phyloP scores from a whole-genome alignment of 2,113 vertebrate genomes.

The Alligator mississippiensis region DNA sequence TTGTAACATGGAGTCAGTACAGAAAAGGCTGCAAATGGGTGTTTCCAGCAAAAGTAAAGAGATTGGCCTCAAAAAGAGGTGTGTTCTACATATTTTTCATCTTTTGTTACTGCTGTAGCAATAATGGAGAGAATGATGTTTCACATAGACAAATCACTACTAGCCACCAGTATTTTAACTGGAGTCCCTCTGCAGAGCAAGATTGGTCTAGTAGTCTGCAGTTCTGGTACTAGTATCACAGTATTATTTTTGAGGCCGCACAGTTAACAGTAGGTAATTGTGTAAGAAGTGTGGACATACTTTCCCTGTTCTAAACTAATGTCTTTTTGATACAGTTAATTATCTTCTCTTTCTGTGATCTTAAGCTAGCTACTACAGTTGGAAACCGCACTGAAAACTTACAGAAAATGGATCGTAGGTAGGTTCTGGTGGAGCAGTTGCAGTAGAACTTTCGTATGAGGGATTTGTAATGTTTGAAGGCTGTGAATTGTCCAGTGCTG shows the following conservation, averaged over 20 bases:
- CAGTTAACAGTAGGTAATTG: too few relatives aligned
- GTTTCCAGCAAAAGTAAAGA: neutral
- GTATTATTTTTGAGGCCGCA: neutral
- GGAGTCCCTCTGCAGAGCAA: neutral
- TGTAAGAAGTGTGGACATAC: too few relatives aligned
- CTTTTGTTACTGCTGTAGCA: neutral
- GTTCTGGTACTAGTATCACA: neutral
- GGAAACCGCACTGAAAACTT: slow-evolving; percentile 49
- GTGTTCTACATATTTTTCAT: neutral
- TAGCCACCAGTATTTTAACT: neutral
- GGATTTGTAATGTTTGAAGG: slow-evolving; percentile 79
- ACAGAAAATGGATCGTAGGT: slow-evolving; percentile 73
- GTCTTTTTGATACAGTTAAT: neutral
- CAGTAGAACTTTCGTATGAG: slow-evolving; percentile 70
- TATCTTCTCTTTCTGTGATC: neutral
- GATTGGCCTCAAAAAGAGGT: neutral
- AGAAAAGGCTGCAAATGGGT: neutral
- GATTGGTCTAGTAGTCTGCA: neutral
- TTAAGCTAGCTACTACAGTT: neutral
- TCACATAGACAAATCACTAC: rapidly evolving
- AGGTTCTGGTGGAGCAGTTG: slow-evolving; percentile 25
- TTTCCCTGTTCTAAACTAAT: neutral
- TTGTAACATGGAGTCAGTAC: neutral
- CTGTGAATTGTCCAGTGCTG: slow-evolving; percentile 56
- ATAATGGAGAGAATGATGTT: neutral